Percentiles rank a stretch among this genome's conserved stretches.
Conservation (phyloP, 2,113 vertebrate genomes). For the Triplophysa siluroides region DNA sequence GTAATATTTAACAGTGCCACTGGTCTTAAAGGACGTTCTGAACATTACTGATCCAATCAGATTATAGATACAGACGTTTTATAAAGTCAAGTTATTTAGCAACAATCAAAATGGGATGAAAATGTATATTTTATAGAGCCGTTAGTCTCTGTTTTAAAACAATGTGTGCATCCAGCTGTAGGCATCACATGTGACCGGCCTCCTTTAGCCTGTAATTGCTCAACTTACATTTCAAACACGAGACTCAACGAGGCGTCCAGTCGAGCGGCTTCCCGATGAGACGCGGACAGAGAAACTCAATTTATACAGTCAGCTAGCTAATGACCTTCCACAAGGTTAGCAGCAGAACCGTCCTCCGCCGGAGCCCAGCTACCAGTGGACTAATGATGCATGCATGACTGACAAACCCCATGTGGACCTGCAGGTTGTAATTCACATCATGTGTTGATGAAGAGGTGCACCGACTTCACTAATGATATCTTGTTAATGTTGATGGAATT, state of each 20-base stretch:
- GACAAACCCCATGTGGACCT: conserved; percentile 58
- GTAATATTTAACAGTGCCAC: too few species aligned
- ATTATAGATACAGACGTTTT: neutral
- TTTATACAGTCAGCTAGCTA: conserved; percentile 38
- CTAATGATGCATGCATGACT: conserved; percentile 60
- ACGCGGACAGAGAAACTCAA: conserved; percentile 30
- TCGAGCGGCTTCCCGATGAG: conserved; percentile 53
- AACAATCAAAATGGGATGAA: conserved; percentile 26
- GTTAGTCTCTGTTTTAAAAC: conserved; percentile 17
- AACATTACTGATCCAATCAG: neutral
- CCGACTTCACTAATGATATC: conserved; percentile 49
- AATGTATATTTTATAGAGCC: conserved; percentile 1
- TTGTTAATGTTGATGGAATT: conserved; percentile 49
- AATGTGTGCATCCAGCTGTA: conserved; percentile 5
- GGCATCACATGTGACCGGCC: conserved; percentile 36
- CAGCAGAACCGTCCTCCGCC: conserved; percentile 47
- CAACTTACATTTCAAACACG: conserved; percentile 53
- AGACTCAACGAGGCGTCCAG: conserved; percentile 52
- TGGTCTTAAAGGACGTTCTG: too few species aligned
- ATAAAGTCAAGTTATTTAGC: neutral
- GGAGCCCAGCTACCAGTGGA: conserved; percentile 37
- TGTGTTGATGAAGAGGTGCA: conserved; percentile 52
- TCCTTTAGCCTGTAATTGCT: conserved; percentile 50
- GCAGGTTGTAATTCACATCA: conserved; percentile 59
- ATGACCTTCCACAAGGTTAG: conserved; percentile 56